Evolutionary conservation across 2,113 vertebrate species (phyloP).

Genomic region (Daphoenositta chrysoptera): DNA sequence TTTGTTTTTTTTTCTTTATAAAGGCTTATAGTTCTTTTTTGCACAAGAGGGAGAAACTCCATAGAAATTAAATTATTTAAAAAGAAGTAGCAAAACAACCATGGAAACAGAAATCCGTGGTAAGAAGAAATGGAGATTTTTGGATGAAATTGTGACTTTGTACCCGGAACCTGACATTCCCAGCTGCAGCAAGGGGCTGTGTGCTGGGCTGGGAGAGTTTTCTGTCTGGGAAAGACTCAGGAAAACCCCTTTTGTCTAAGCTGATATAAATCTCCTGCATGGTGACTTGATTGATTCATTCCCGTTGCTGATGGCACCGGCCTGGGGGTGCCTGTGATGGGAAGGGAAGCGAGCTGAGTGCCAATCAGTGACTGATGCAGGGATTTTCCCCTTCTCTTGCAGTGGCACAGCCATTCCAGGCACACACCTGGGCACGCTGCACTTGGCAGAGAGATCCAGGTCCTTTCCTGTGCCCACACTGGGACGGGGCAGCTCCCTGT

Average conservation of each 20-base stretch:
- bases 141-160: not conserved
- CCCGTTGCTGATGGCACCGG: not conserved
- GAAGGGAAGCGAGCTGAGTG: not conserved
- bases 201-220: not conserved
- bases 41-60: not conserved
- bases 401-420: not conserved
- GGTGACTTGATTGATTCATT: not conserved
- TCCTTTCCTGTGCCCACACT: not conserved
- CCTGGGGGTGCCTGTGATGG: not conserved
- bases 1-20: not conserved
- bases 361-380: rapidly evolving
- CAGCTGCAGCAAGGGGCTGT: not conserved
- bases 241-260: not conserved
- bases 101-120: rapidly evolving
- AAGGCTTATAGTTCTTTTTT: not conserved
- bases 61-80: not conserved
- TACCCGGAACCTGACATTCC: not conserved
- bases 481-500: not conserved
- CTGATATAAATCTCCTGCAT: not conserved
- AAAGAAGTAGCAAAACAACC: not conserved
- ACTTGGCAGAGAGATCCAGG: not conserved
- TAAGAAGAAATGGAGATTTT: not conserved
- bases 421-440: not conserved
- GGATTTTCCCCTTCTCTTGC: not conserved
- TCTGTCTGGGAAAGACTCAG: not conserved